Conservation (phyloP, 2,797 vertebrate genomes). For the Fringilla coelebs region DNA sequence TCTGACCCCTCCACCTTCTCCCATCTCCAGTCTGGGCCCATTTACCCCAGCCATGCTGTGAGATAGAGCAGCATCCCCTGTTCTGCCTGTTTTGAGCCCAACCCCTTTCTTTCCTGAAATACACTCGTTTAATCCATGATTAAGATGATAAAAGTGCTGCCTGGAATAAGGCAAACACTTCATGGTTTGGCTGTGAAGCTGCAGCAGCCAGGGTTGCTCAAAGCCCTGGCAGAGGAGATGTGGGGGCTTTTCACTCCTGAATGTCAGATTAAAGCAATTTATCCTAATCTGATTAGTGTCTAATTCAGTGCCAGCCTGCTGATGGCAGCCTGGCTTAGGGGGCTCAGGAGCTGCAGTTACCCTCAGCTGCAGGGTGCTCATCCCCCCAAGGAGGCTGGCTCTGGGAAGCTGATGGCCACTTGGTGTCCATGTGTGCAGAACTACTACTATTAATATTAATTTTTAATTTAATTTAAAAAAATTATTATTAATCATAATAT, state of each 20-base stretch:
- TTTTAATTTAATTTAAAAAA: background rate
- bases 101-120: background rate
- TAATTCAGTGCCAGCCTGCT: constrained; percentile 52
- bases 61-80: background rate
- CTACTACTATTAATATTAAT: background rate
- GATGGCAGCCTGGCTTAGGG: background rate
- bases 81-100: background rate
- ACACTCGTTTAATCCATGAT: constrained; percentile 24
- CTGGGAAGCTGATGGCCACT: background rate
- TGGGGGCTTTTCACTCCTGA: constrained; percentile 23
- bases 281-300: constrained; percentile 71
- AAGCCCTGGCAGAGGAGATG: constrained; percentile 3
- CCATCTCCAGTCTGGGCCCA: fast-evolving
- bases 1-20: background rate
- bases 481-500: too few relatives aligned
- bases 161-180: constrained; percentile 34
- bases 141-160: constrained; percentile 42
- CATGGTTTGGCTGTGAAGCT: background rate
- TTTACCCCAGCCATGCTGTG: fast-evolving
- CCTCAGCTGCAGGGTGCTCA: background rate
- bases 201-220: background rate
- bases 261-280: constrained; percentile 67
- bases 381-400: background rate
- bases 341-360: constrained; percentile 1
- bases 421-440: background rate